Percentiles rank a stretch among this genome's conserved stretches.
Evolutionary conservation across 1,140 invertebrate genomes (phyloP).

Genomic region (Trichonephila inaurata): DNA sequence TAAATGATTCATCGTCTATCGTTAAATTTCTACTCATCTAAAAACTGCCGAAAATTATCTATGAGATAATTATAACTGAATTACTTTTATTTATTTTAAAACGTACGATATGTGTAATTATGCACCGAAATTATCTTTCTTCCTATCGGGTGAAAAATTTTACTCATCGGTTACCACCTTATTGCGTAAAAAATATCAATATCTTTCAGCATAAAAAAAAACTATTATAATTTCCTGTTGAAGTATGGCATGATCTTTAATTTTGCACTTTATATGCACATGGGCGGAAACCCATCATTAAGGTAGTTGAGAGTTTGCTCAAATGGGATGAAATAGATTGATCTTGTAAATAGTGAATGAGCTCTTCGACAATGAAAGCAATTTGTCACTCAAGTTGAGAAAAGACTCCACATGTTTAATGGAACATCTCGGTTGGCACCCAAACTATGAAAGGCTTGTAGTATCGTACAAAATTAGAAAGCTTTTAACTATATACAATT

Average conservation of each 20-base stretch:
- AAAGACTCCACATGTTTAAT: not conserved
- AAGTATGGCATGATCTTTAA: not conserved
- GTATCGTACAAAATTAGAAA: not conserved
- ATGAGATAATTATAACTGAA: no score
- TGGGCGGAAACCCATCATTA: not conserved
- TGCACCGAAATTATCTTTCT: no score
- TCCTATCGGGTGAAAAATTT: no score
- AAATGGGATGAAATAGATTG: not conserved
- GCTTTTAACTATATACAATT: not conserved
- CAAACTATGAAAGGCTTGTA: not conserved
- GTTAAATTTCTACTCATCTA: no score
- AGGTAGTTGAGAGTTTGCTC: not conserved
- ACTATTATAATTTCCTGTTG: not conserved
- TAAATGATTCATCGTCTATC: no score
- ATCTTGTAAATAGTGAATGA: constrained; percentile 15
- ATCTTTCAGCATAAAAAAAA: not conserved
- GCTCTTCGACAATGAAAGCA: not conserved
- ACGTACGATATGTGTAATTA: no score
- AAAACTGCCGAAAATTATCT: no score
- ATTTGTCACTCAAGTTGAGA: constrained; percentile 20
- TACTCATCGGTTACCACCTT: no score
- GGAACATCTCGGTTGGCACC: not conserved
- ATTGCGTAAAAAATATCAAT: not conserved
- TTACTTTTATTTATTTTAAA: no score
- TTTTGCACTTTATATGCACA: constrained; percentile 3